Base-by-base conservation (phyloP, 2,113 vertebrate genomes). In the Bubo blakistoni region DNA sequence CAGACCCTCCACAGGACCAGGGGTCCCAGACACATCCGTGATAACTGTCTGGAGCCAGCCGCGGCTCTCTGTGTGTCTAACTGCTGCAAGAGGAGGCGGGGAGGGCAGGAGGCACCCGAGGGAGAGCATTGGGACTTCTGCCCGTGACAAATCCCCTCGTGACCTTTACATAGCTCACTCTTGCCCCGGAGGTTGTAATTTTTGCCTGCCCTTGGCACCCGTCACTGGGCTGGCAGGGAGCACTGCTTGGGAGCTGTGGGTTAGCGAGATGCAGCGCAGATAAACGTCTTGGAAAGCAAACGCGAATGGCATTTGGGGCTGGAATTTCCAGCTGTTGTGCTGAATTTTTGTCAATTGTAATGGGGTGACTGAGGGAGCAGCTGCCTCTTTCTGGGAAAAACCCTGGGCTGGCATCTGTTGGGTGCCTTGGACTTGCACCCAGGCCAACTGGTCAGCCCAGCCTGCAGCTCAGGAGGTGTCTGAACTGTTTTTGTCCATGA, bases 241-340 rank as follows among this genome's bases (percentile, higher is more conserved):
- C 26, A 3, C 80, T 7, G 51, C 55, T 29, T 29, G 65, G 13
- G 85, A 79, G 63, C 73, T 22, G 42, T 6, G 84, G 49, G 27
- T 61, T 42, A 16, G 54, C 10, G 76, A 55, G 70, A 65, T 12
- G 57, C 73, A 44, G 73, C 0, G 1, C 17, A 52, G 62, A 89
- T 11, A 42, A 96, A 79, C 30, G 9, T 8, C 80, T 59, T 0
- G 44, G 65, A 76, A 63, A 91, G 73, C 89, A 69, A 89, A 84
- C 30, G 71, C 47, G 84, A 8, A 89, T 4, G 70, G 89, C 61
- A 10, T 69, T 52, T 24, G 44, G 69, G 61, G 88, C 92, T 96
- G 92, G 94, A 96, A 91, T 95, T 96, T 95, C 89, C 94, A 96
- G 91, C 95, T 92, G 87, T 67, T 95, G 72, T 3, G 2, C 26